phyloP scores from a whole-genome alignment of 2,113 vertebrate species.

The Petrocephalus microphthalmus region DNA sequence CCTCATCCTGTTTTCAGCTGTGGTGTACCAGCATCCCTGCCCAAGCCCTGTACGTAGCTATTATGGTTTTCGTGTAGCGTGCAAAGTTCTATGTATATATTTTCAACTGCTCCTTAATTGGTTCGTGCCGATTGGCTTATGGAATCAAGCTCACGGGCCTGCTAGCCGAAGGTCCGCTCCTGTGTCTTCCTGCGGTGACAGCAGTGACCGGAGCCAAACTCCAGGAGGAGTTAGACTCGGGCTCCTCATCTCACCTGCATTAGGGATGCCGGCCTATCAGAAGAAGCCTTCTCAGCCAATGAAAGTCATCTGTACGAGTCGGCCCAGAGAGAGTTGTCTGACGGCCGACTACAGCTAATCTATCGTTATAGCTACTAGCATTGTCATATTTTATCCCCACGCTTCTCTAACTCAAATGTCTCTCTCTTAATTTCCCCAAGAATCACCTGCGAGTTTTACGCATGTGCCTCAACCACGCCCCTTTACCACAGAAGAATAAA shows the following conservation, averaged over 20 bases:
- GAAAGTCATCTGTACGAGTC: background rate
- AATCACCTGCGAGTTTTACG: conserved; percentile 46
- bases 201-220: background rate
- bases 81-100: conserved; percentile 62
- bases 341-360: background rate
- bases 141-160: conserved; percentile 51
- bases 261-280: background rate
- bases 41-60: conserved; percentile 52
- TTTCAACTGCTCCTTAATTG: conserved; percentile 59
- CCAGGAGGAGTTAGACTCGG: background rate
- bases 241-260: background rate
- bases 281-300: background rate
- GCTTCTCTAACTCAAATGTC: conserved; percentile 11
- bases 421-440: conserved; percentile 25
- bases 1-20: conserved; percentile 32
- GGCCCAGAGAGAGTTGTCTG: background rate
- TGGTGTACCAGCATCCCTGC: conserved; percentile 53
- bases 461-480: conserved; percentile 71
- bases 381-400: background rate
- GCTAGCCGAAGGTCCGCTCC: conserved; percentile 32
- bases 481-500: conserved; percentile 85
- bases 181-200: conserved; percentile 12
- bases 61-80: conserved; percentile 66
- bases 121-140: conserved; percentile 49
- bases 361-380: background rate